These are phyloP conservation scores for Actinopyga echinites DNA, from an alignment of 53 echinoderm and acorn worm genomes.

Conservation along the genomic window DNA sequence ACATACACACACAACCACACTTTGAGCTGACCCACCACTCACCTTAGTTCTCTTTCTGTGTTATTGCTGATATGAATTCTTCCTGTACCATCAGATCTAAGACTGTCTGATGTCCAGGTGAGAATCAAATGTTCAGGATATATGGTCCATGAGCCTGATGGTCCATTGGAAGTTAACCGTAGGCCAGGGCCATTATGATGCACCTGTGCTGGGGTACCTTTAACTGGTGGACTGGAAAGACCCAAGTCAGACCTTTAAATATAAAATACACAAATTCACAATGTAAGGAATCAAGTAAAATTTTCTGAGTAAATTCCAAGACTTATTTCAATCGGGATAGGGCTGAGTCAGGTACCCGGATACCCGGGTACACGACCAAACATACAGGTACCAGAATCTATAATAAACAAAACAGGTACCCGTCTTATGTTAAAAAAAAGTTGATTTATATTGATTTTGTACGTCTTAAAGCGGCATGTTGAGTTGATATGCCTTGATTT, in stretches of 20 bases:
- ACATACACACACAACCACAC: no score
- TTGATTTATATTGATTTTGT: no score
- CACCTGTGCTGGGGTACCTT: constrained; percentile 43
- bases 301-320: no score
- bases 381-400: no score
- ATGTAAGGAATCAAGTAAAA: no score
- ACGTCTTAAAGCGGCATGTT: no score
- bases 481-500: no score
- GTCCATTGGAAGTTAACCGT: neutral
- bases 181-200: neutral
- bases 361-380: no score
- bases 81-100: constrained; percentile 30
- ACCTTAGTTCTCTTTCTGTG: constrained; percentile 65
- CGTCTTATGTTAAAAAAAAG: no score
- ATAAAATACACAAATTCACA: neutral
- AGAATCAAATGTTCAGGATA: constrained; percentile 58
- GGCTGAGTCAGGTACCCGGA: no score
- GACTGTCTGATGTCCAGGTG: constrained; percentile 29
- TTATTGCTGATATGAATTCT: constrained; percentile 59
- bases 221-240: constrained; percentile 62
- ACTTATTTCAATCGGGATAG: no score
- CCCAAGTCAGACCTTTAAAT: constrained; percentile 40
- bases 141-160: constrained; percentile 48
- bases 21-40: neutral
- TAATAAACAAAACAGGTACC: no score